Percentiles rank a stretch among this genome's conserved stretches.
These are phyloP conservation scores for Cydia splendana DNA, from an alignment of 1,140 invertebrate genomes.

Conservation along the genomic window DNA sequence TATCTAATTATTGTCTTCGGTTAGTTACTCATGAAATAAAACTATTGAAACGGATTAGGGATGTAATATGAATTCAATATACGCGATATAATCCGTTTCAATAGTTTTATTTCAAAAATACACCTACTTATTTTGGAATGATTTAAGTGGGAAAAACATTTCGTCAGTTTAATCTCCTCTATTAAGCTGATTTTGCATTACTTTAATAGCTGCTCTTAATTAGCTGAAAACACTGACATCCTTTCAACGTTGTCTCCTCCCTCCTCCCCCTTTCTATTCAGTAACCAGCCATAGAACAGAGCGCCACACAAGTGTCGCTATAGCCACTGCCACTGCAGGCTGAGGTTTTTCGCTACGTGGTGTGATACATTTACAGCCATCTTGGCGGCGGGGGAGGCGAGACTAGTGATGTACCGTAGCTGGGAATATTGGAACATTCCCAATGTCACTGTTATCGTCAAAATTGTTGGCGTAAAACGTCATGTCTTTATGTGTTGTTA, in stretches of 20 bases:
- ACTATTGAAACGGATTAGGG: too few species aligned
- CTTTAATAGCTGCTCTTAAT: not conserved
- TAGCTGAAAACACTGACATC: not conserved
- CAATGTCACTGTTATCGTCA: not conserved
- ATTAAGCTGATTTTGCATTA: too few species aligned
- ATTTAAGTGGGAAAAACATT: too few species aligned
- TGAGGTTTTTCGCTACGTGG: not conserved
- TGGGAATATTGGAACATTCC: not conserved
- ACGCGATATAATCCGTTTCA: too few species aligned
- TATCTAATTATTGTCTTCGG: too few species aligned
- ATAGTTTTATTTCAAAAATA: too few species aligned
- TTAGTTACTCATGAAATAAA: too few species aligned
- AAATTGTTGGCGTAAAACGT: not conserved
- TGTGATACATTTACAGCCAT: conserved; percentile 10
- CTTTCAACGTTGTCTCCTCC: not conserved
- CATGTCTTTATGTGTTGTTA: not conserved
- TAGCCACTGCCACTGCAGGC: not conserved
- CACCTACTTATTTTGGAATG: too few species aligned
- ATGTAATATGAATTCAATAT: too few species aligned
- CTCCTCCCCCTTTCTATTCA: not conserved
- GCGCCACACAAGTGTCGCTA: not conserved
- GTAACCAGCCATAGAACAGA: not conserved
- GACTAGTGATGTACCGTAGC: not conserved
- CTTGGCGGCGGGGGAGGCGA: not conserved
- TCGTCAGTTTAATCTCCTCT: too few species aligned